Evolutionary conservation across 2,797 vertebrate genomes (phyloP).

Genomic region (Hipposideros larvatus): DNA sequence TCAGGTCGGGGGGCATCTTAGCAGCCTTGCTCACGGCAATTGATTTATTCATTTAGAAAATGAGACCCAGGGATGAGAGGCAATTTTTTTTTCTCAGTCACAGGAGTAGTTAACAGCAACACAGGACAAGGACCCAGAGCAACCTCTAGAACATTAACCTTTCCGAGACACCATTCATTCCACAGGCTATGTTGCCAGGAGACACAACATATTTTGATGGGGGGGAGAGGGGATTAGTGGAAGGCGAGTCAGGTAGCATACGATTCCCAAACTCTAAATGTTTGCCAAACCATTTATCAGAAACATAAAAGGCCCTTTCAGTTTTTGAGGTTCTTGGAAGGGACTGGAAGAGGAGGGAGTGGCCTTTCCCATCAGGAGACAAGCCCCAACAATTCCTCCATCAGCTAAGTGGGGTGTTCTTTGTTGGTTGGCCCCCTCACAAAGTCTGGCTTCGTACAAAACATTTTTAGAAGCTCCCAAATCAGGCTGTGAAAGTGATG

Average conservation of each 20-base stretch:
- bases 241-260: slow-evolving; percentile 67
- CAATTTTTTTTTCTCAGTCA: not conserved
- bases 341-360: slow-evolving; percentile 74
- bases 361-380: slow-evolving; percentile 69
- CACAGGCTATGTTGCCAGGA: slow-evolving; percentile 65
- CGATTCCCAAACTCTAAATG: slow-evolving; percentile 69
- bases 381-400: slow-evolving; percentile 66
- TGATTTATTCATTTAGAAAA: slow-evolving; percentile 6
- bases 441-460: slow-evolving; percentile 58
- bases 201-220: slow-evolving; percentile 68
- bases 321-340: slow-evolving; percentile 75
- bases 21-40: not conserved
- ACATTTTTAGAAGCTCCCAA: slow-evolving; percentile 55
- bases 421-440: slow-evolving; percentile 37
- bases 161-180: slow-evolving; percentile 54
- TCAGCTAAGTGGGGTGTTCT: slow-evolving; percentile 37
- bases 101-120: slow-evolving; percentile 54
- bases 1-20: not conserved
- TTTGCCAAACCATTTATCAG: slow-evolving; percentile 80
- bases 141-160: slow-evolving; percentile 65
- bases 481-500: slow-evolving; percentile 9
- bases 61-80: not conserved
- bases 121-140: slow-evolving; percentile 11
- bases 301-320: slow-evolving; percentile 82
- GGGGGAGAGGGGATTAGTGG: slow-evolving; percentile 59